Percentiles rank a stretch among this genome's conserved stretches.
phyloP scores from a whole-genome alignment of 2,888 invertebrate genomes.

The Laothoe populi region DNA sequence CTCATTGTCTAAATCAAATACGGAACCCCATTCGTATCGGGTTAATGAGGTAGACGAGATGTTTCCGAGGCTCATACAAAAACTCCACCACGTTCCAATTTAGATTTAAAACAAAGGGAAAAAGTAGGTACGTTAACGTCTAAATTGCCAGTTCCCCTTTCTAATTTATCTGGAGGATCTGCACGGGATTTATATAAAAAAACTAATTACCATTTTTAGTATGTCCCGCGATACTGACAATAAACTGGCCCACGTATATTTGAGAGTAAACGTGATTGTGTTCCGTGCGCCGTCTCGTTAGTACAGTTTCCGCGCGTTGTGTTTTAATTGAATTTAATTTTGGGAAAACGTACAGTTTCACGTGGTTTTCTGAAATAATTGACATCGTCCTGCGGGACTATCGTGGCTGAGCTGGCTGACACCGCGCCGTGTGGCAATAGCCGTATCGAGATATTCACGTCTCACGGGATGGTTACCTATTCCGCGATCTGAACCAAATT shows the following conservation, averaged over 20 bases:
- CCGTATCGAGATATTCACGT: not conserved
- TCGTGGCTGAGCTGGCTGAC: not conserved
- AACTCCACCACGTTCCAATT: slow-evolving; percentile 16
- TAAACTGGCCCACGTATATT: slow-evolving; percentile 39
- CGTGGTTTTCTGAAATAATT: slow-evolving; percentile 21
- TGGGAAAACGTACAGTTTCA: slow-evolving; percentile 3
- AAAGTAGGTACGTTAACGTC: slow-evolving; percentile 15
- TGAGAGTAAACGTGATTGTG: slow-evolving; percentile 36
- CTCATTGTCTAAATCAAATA: slow-evolving; percentile 24
- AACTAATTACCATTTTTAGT: slow-evolving; percentile 41
- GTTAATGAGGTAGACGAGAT: slow-evolving; percentile 21
- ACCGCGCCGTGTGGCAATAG: not conserved
- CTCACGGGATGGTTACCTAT: slow-evolving; percentile 36
- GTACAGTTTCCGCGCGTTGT: slow-evolving; percentile 33
- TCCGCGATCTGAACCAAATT: slow-evolving; percentile 41
- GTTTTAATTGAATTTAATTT: slow-evolving; percentile 36
- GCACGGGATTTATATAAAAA: slow-evolving; percentile 39
- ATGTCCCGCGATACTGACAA: slow-evolving; percentile 34
- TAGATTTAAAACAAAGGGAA: slow-evolving; percentile 19
- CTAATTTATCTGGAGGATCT: slow-evolving; percentile 29
- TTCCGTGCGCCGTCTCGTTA: slow-evolving; percentile 40
- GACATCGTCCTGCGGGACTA: slow-evolving; percentile 8
- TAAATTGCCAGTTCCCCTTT: slow-evolving; percentile 31
- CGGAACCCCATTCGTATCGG: slow-evolving; percentile 10
- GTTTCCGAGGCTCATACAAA: slow-evolving; percentile 17